phyloP scores from a whole-genome alignment of 2,888 invertebrate species.

The Pomacea canaliculata region DNA sequence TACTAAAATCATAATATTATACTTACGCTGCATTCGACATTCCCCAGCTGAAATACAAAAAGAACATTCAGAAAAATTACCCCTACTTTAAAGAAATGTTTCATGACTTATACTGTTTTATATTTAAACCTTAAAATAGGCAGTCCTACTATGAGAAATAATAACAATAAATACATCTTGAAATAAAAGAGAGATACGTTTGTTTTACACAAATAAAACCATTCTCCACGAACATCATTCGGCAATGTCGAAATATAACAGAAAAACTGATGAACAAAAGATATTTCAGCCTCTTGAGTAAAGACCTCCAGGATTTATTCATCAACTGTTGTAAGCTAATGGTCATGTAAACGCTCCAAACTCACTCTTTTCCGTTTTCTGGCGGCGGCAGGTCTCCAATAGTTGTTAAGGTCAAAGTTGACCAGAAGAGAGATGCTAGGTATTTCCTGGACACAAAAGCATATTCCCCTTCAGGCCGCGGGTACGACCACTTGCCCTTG shows the following conservation, averaged over 20 bases:
- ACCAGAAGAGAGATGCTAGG: constrained; percentile 95
- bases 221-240: no score
- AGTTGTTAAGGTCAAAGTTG: constrained; percentile 93
- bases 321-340: no score
- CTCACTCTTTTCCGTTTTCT: constrained; percentile 96
- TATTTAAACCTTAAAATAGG: no score
- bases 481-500: constrained; percentile 73
- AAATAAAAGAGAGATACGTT: no score
- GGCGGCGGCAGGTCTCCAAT: constrained; percentile 96
- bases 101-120: no score
- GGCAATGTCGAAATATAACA: no score
- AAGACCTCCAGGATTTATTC: no score
- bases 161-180: no score
- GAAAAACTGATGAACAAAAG: no score
- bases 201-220: no score
- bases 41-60: constrained; percentile 21
- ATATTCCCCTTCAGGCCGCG: constrained; percentile 77
- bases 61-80: background rate
- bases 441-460: constrained; percentile 92
- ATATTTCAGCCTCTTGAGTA: no score
- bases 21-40: constrained; percentile 33
- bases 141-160: no score
- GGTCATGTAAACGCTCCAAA: constrained; percentile 39
- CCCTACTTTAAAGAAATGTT: background rate
- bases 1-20: background rate